These are phyloP conservation scores for Apocrypta bakeri DNA, from an alignment of 1,140 invertebrate species.

Conservation along the genomic window DNA sequence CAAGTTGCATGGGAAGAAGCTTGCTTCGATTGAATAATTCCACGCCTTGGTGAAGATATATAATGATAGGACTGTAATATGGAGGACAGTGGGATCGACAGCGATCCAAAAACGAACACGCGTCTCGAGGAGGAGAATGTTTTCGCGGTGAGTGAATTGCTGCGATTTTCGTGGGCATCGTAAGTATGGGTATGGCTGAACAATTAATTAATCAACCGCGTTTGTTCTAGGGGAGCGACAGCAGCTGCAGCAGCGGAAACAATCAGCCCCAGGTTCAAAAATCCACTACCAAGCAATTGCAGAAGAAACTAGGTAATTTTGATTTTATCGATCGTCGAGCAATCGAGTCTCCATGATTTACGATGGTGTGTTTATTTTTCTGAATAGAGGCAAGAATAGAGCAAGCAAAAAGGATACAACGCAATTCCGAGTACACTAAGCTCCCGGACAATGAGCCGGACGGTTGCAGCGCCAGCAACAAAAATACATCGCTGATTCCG, in stretches of 20 bases:
- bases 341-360: not conserved
- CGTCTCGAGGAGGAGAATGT: constrained; percentile 71
- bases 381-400: constrained; percentile 75
- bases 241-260: constrained; percentile 72
- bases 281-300: constrained; percentile 71
- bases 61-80: constrained; percentile 60
- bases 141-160: constrained; percentile 65
- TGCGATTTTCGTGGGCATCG: too few relatives aligned
- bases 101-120: constrained; percentile 75
- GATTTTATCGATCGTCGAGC: not conserved
- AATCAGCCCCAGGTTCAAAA: constrained; percentile 63
- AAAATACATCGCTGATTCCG: constrained; percentile 70
- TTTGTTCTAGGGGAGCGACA: constrained; percentile 71
- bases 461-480: constrained; percentile 50
- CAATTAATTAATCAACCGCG: constrained; percentile 41
- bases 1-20: constrained; percentile 57
- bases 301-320: constrained; percentile 72
- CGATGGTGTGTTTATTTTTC: constrained; percentile 28
- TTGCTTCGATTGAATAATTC: not conserved
- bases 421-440: constrained; percentile 76
- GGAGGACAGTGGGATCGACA: constrained; percentile 81
- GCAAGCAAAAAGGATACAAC: constrained; percentile 76
- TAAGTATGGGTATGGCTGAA: not conserved
- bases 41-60: not conserved
- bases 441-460: constrained; percentile 67